These are phyloP conservation scores for Cyprinodon tularosa DNA, from an alignment of 2,113 vertebrate genomes.

Conservation along the genomic window DNA sequence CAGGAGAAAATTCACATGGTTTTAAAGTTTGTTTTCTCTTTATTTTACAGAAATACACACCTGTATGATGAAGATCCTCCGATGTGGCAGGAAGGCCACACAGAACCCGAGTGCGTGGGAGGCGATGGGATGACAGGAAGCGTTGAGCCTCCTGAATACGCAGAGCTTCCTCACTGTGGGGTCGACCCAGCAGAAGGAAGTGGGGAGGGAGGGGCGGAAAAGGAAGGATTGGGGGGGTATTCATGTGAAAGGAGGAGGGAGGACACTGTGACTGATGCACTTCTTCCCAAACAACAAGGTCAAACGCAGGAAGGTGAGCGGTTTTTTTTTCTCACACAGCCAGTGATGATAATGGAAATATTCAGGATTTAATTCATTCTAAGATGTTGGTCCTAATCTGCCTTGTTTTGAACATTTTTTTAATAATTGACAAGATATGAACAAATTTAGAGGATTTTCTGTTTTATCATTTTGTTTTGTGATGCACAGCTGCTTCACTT, in stretches of 20 bases:
- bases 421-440: too few species aligned
- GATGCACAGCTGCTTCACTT: too few species aligned
- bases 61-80: constrained; percentile 75
- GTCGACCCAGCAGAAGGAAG: constrained; percentile 44
- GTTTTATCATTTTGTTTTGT: too few species aligned
- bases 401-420: too few species aligned
- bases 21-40: neutral
- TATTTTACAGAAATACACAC: constrained; percentile 60
- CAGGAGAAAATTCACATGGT: neutral
- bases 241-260: constrained; percentile 18
- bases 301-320: constrained; percentile 63
- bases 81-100: constrained; percentile 75
- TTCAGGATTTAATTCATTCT: neutral
- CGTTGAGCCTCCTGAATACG: constrained; percentile 60
- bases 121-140: constrained; percentile 79
- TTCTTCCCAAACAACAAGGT: constrained; percentile 32
- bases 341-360: neutral
- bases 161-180: constrained; percentile 73
- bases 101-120: constrained; percentile 72
- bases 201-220: constrained; percentile 20
- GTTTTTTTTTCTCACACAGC: constrained; percentile 9
- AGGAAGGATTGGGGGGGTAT: constrained; percentile 15
- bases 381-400: too few species aligned
- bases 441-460: too few species aligned
- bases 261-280: constrained; percentile 38